Conservation (phyloP, 2,113 vertebrate genomes). For the Forbesichthys agassizii region DNA sequence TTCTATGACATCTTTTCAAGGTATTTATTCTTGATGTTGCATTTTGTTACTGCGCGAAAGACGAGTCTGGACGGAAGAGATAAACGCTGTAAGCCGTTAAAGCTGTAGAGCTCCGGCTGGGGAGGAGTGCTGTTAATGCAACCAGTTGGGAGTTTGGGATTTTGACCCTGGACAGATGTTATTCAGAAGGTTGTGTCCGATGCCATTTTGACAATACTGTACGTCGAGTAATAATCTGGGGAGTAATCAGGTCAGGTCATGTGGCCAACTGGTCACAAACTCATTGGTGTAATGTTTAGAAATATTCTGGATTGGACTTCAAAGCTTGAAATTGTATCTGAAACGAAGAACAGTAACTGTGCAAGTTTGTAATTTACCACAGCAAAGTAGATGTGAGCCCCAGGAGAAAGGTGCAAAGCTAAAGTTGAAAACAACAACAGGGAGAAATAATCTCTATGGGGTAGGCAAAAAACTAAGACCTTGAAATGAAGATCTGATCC, state of each 20-base stretch:
- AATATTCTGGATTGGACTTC: constrained; percentile 33
- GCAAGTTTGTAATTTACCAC: constrained; percentile 19
- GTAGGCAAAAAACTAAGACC: background rate
- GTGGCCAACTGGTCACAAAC: constrained; percentile 4
- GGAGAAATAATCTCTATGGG: background rate
- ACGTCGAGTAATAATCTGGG: background rate
- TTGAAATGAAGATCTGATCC: background rate
- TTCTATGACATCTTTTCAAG: constrained; percentile 20
- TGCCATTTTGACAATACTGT: constrained; percentile 15
- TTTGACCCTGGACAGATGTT: constrained; percentile 9
- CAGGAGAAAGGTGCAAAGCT: background rate
- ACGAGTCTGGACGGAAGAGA: constrained; percentile 47
- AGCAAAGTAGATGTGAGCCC: constrained; percentile 10
- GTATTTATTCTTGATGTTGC: constrained; percentile 30
- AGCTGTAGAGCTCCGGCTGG: constrained; percentile 24
- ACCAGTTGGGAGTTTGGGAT: constrained; percentile 10
- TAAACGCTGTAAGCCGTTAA: constrained; percentile 44
- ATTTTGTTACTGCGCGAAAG: constrained; percentile 23
- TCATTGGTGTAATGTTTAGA: constrained; percentile 6
- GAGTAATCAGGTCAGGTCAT: constrained; percentile 1
- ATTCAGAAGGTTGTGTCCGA: constrained; percentile 15
- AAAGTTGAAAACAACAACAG: background rate
- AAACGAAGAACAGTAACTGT: constrained; percentile 30
- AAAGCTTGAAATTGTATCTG: constrained; percentile 47
- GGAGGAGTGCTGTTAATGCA: background rate